Conservation (phyloP, 1,140 invertebrate genomes). For the Atopsyche davidsoni region DNA sequence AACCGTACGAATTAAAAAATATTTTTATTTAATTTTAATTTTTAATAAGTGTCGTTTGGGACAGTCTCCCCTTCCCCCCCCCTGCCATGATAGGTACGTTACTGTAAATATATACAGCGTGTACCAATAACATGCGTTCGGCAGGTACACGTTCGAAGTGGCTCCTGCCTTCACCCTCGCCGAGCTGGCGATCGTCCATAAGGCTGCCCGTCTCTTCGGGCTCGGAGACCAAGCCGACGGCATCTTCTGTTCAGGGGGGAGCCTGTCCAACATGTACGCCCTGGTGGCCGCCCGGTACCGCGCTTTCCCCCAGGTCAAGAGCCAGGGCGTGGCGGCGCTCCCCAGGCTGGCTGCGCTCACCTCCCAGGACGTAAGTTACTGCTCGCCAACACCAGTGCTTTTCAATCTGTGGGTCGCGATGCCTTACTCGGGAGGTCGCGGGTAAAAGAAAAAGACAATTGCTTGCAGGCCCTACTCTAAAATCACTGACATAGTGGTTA, state of each 20-base stretch:
- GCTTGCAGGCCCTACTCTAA: background rate
- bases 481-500: no score
- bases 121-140: background rate
- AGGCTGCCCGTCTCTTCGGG: slow-evolving; percentile 60
- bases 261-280: slow-evolving; percentile 77
- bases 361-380: slow-evolving; percentile 69
- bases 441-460: background rate
- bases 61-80: no score
- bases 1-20: no score
- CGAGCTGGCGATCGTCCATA: slow-evolving; percentile 58
- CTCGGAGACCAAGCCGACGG: slow-evolving; percentile 59
- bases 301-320: slow-evolving; percentile 68
- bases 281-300: slow-evolving; percentile 72
- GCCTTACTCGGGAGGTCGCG: no score
- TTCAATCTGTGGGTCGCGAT: no score
- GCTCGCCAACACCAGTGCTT: background rate
- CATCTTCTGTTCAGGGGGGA: slow-evolving; percentile 77
- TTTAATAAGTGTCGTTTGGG: no score
- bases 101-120: no score
- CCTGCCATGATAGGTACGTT: no score
- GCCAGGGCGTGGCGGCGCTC: slow-evolving; percentile 54
- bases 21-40: background rate
- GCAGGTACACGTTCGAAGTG: slow-evolving; percentile 72
- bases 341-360: slow-evolving; percentile 62
- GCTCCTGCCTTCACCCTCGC: slow-evolving; percentile 69